phyloP scores from a whole-genome alignment of 2,113 vertebrate genomes.

The Pithys albifrons region DNA sequence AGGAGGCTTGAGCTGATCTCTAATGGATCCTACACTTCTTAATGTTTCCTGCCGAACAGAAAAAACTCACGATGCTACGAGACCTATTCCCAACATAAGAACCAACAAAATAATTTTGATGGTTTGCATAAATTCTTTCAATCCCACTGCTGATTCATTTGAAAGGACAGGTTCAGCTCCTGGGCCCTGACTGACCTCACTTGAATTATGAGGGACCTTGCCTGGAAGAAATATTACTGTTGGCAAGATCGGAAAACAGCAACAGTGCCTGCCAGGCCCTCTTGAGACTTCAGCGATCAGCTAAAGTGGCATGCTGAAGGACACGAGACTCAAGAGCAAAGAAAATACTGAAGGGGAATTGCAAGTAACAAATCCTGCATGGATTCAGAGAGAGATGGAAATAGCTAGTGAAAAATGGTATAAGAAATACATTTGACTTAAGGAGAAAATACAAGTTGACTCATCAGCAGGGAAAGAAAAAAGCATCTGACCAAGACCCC shows the following conservation, averaged over 20 bases:
- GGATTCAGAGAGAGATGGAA: background rate
- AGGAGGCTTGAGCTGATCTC: background rate
- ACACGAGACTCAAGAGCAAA: conserved; percentile 11
- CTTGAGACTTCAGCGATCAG: conserved; percentile 42
- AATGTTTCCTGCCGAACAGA: background rate
- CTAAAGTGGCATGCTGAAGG: conserved; percentile 40
- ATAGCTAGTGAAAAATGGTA: background rate
- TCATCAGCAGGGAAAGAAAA: background rate
- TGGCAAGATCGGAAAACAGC: conserved; percentile 46
- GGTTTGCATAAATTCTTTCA: conserved; percentile 20
- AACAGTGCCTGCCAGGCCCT: conserved; percentile 45
- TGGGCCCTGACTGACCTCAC: conserved; percentile 26
- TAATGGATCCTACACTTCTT: background rate
- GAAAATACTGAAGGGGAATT: conserved; percentile 49
- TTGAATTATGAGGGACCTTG: conserved; percentile 44
- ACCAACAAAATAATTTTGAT: background rate
- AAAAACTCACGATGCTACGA: accelerated
- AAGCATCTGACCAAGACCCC: background rate
- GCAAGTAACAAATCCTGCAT: conserved; percentile 12
- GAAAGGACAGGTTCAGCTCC: conserved; percentile 36
- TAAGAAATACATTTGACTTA: background rate
- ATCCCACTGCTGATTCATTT: background rate
- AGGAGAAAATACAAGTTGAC: background rate
- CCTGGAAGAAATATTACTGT: conserved; percentile 51
- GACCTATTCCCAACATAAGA: accelerated